These are phyloP conservation scores for Helicoverpa assulta DNA, from an alignment of 2,888 invertebrate genomes.

Conservation along the genomic window DNA sequence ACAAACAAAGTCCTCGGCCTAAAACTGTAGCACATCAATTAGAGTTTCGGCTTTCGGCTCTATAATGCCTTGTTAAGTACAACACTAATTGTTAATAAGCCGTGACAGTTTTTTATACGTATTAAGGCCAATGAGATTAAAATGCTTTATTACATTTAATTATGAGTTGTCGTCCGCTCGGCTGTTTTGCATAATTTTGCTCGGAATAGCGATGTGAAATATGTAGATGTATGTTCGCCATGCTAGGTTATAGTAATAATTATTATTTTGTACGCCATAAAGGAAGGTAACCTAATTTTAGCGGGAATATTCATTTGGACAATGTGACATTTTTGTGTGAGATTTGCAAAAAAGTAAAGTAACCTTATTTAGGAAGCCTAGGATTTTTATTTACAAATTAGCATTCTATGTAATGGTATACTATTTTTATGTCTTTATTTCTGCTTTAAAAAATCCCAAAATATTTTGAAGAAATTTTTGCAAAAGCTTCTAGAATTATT, in stretches of 20 bases:
- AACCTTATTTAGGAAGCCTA: no score
- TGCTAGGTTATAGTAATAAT: constrained; percentile 38
- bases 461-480: no score
- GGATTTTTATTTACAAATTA: no score
- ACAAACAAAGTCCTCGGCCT: neutral
- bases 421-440: neutral
- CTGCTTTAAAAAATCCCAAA: no score
- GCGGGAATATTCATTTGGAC: constrained; percentile 2
- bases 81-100: constrained; percentile 48
- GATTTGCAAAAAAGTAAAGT: constrained; percentile 4
- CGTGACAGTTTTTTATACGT: constrained; percentile 47
- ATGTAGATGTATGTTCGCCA: constrained; percentile 36
- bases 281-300: constrained; percentile 1
- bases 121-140: constrained; percentile 57
- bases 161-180: constrained; percentile 23
- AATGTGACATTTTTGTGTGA: neutral
- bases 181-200: constrained; percentile 51
- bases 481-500: no score
- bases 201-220: constrained; percentile 32
- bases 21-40: neutral
- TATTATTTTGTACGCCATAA: constrained; percentile 8
- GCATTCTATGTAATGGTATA: neutral
- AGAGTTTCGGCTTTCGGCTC: constrained; percentile 26
- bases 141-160: constrained; percentile 62
- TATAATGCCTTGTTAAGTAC: constrained; percentile 19